Base-by-base conservation (phyloP, 1,140 invertebrate species). In the Eupristina koningsbergeri region DNA sequence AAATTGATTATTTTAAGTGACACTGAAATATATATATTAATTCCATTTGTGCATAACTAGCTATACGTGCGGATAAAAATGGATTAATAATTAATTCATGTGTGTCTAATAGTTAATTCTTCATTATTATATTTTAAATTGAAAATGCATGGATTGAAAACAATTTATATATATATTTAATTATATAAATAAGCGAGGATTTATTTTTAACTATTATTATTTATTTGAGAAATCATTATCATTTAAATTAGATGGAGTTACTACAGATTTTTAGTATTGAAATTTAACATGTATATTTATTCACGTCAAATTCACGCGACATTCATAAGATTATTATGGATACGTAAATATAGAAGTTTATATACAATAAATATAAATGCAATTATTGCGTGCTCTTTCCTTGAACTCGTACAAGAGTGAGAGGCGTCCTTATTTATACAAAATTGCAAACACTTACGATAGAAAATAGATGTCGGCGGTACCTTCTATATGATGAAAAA, bases 341-440 rank as follows among this genome's bases (percentile, higher is more conserved):
- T 61, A 61, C 29, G 3, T 5, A 11, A 8, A 61, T 39, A 67
- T 36, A 31, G 15, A 58, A 29, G 53, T 58, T 19, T 8, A 34
- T 58, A 22, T 58, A 26, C 53, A 26, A 9, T 26, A 26, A 22
- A 17, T 39, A 64, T 17, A 17, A 17, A 41, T 11, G 29, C 45
- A 74, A 7, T 39, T 71, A 61, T 73, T n/a, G 80, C 50, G 47
- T 63, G n/a, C n/a, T 61, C 74, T 83, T 83, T 83, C 81, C 81
- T 83, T 83, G 81, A 83, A 83, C 81, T 83, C 71, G 36, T 6
- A n/a, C 58, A 45, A 58, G 80, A 82, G 81, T 83, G 81, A 83
- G 81, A 77, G 81, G 81, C 41, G 63, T 76, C 67, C 22, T 0
- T 26, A 41, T 53, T 75, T n/a, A n/a, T 82, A n/a, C 50, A 75